phyloP scores from a whole-genome alignment of 2,888 invertebrate genomes.

The Hydraecia micacea region DNA sequence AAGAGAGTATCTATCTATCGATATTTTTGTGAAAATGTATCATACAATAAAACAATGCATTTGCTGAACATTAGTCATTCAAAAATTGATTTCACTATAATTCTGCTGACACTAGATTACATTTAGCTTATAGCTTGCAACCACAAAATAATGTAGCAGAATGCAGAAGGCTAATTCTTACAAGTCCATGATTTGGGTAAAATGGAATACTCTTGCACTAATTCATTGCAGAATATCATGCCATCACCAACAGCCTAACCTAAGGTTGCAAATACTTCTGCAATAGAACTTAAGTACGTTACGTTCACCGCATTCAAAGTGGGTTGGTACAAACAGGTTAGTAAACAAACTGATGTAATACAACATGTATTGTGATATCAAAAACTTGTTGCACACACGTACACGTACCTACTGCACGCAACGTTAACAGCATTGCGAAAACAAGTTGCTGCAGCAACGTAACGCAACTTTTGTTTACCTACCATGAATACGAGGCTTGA shows the following conservation, averaged over 20 bases:
- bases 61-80: background rate
- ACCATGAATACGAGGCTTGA: too few species aligned
- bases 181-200: background rate
- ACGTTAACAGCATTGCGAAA: background rate
- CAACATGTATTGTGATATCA: background rate
- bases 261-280: background rate
- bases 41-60: conserved; percentile 7
- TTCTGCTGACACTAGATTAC: conserved; percentile 19
- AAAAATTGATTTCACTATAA: conserved; percentile 8
- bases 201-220: background rate
- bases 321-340: background rate
- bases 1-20: background rate
- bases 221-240: background rate
- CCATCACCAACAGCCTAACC: background rate
- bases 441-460: background rate
- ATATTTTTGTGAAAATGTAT: conserved; percentile 56
- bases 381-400: background rate
- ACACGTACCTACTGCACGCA: background rate
- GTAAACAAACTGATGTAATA: background rate
- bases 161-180: conserved; percentile 15
- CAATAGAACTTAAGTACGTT: background rate
- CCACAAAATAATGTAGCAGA: background rate
- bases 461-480: background rate
- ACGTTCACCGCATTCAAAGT: background rate
- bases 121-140: conserved; percentile 29